Conservation (phyloP, 2,113 vertebrate genomes). For the Datnioides undecimradiatus region DNA sequence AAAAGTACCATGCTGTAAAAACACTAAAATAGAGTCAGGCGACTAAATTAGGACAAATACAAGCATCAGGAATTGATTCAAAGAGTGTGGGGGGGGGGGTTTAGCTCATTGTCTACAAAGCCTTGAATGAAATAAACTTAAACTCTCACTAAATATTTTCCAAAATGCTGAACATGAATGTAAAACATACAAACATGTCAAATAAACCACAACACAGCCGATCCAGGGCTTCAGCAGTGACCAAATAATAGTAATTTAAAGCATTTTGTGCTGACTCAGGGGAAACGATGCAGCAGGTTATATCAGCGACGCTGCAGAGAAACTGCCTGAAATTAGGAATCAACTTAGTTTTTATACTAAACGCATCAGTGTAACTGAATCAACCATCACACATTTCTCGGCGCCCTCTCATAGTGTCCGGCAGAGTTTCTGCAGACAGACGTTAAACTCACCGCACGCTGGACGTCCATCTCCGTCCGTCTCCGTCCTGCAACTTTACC, state of each 20-base stretch:
- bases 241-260: neutral
- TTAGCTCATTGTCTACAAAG: neutral
- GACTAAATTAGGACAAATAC: neutral
- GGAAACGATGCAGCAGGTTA: too few relatives aligned
- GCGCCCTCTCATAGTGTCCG: too few relatives aligned
- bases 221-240: too few relatives aligned
- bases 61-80: neutral
- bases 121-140: neutral
- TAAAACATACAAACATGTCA: too few relatives aligned
- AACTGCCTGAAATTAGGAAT: too few relatives aligned
- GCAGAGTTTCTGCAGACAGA: too few relatives aligned
- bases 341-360: too few relatives aligned
- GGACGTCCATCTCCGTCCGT: constrained; percentile 32
- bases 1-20: too few relatives aligned
- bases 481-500: constrained; percentile 48
- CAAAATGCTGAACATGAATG: neutral
- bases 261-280: neutral
- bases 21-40: too few relatives aligned
- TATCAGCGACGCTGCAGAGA: too few relatives aligned
- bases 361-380: neutral
- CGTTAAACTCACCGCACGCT: constrained; percentile 53
- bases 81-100: neutral
- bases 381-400: accelerated
- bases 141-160: neutral
- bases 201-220: too few relatives aligned